phyloP scores from a whole-genome alignment of 2,113 vertebrate genomes.

The Phylloscopus whistleri region DNA sequence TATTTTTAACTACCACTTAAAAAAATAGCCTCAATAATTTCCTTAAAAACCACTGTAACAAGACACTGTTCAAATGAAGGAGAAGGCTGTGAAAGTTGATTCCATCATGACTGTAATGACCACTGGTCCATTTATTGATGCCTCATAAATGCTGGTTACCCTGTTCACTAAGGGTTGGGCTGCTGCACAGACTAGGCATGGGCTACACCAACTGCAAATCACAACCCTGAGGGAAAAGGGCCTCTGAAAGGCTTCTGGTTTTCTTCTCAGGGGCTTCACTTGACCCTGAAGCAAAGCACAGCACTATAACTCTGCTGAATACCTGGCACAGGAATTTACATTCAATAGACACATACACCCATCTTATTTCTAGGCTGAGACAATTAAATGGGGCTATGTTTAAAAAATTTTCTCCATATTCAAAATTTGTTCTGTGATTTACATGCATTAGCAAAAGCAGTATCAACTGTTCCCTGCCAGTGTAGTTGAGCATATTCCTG shows the following conservation, averaged over 20 bases:
- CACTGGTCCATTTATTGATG: no score
- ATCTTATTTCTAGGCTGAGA: background rate
- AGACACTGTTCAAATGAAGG: background rate
- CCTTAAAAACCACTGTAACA: background rate
- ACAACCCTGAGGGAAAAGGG: background rate
- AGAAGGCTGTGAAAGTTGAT: background rate
- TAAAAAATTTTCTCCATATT: background rate
- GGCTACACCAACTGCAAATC: background rate
- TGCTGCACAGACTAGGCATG: background rate
- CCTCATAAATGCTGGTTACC: background rate
- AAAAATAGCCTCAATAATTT: background rate
- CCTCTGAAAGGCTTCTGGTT: accelerated
- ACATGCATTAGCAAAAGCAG: background rate
- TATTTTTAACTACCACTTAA: background rate
- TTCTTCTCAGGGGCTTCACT: background rate
- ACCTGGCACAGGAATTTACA: background rate
- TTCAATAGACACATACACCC: background rate
- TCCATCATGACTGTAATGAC: background rate
- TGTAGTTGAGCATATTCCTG: background rate
- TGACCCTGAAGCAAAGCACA: background rate
- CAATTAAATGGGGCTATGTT: background rate
- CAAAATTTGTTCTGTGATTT: background rate
- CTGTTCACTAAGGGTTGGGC: background rate
- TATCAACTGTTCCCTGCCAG: background rate
- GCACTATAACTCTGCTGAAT: background rate